Base-by-base conservation (phyloP, 2,797 vertebrate species). In the Leucoraja ocellata region DNA sequence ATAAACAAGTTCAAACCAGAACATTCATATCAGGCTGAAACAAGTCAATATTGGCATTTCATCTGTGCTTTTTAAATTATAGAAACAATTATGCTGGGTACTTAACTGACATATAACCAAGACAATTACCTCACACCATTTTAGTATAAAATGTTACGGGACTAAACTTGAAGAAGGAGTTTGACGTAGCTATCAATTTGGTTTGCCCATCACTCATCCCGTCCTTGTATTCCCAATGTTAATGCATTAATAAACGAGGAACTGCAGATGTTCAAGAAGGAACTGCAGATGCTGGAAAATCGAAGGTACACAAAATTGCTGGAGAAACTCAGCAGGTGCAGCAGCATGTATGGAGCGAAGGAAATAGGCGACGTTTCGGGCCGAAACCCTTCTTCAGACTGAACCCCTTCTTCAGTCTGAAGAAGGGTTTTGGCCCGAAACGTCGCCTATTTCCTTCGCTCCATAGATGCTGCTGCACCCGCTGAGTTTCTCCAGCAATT, bases 91-190 rank as follows among this genome's bases (percentile, higher is more conserved):
- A 18, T 32, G 16, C 63, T 36, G 32, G 7, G 10, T 88, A 32
- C 21, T 88, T 6, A 32, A 28, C 28, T n/a, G 1, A 32, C 13
- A 28, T 32, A 68, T 36, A 21, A 68, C 36, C 61, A 68, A 65
- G 84, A 32, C 11, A 65, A 68, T 18, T 39, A 68, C 0, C 68
- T 88, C 84, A 88, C 63, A 65, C 84, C 21, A 68, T 88, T 18
- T 84, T 61, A 61, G 28, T 61, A n/a, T n/a, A 84, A 32, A 88
- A 88, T 88, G n/a, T 88, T 88, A 68, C 61, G 14, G 63, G 65
- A 36, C 63, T 36, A 65, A 88, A 88, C 61, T 23, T 32, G 32
- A 61, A 18, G 58, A 28, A 36, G 63, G 63, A 88, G n/a, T 36
- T 68, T 21, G 16, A 14, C 18, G 16, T 9, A 6, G 10, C 25